Evolutionary conservation across 2,888 invertebrate genomes (phyloP).

Genomic region (Brachylomia viminalis): DNA sequence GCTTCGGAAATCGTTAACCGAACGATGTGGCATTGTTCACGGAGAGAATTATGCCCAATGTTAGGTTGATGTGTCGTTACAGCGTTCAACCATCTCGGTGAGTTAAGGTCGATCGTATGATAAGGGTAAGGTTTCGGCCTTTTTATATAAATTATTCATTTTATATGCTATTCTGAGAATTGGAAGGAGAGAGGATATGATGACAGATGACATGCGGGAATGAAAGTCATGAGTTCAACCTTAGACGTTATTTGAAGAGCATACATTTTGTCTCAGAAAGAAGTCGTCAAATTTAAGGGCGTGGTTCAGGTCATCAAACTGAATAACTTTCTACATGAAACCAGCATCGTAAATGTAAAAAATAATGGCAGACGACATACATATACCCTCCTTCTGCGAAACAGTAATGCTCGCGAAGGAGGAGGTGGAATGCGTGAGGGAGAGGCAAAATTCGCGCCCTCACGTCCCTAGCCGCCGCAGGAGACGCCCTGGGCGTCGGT

Average conservation of each 20-base stretch:
- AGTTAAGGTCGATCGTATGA: slow-evolving; percentile 59
- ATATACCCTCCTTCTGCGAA: no score
- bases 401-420: no score
- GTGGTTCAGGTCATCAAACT: neutral
- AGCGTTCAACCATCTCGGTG: slow-evolving; percentile 63
- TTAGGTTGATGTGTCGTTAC: slow-evolving; percentile 73
- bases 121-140: slow-evolving; percentile 61
- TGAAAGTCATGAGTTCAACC: slow-evolving; percentile 49
- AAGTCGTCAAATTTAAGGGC: neutral
- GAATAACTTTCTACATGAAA: neutral
- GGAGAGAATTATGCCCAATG: slow-evolving; percentile 79
- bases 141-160: slow-evolving; percentile 64
- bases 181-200: slow-evolving; percentile 31
- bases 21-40: slow-evolving; percentile 77
- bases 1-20: slow-evolving; percentile 73
- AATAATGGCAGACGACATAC: no score
- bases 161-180: slow-evolving; percentile 58
- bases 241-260: slow-evolving; percentile 34
- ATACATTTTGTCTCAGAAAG: neutral
- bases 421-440: no score
- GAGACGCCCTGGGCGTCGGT: no score
- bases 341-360: neutral
- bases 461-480: no score
- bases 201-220: slow-evolving; percentile 58
- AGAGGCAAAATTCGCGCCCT: no score